Conservation (phyloP, 2,797 vertebrate species). For the Naso thynnoides region DNA sequence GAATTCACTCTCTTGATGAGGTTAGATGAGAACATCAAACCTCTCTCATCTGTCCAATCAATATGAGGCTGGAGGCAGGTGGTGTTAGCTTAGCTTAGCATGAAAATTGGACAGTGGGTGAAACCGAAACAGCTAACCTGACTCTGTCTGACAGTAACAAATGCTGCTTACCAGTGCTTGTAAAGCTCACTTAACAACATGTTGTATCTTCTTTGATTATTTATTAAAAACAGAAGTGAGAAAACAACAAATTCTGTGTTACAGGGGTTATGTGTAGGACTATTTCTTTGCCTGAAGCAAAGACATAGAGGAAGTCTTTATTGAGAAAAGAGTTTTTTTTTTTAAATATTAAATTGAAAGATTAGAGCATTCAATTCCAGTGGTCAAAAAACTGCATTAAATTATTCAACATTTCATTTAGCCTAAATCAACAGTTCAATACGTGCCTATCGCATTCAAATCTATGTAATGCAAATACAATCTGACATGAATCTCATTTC, state of each 20-base stretch:
- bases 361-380: slow-evolving; percentile 33
- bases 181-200: background rate
- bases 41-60: background rate
- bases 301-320: background rate
- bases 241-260: background rate
- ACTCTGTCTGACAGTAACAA: background rate
- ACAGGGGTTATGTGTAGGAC: background rate
- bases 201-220: background rate
- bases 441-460: slow-evolving; percentile 18
- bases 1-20: background rate
- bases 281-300: background rate
- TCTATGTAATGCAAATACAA: slow-evolving; percentile 38
- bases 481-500: slow-evolving; percentile 23
- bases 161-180: background rate
- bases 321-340: slow-evolving; percentile 18
- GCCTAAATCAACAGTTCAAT: slow-evolving; percentile 28
- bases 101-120: background rate
- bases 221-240: background rate
- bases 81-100: background rate
- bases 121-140: background rate
- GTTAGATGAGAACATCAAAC: background rate
- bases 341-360: slow-evolving; percentile 49
- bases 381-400: slow-evolving; percentile 27
- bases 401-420: slow-evolving; percentile 50
- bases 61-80: background rate